phyloP scores from a whole-genome alignment of 2,113 vertebrate genomes.

The Macroglossus sobrinus region DNA sequence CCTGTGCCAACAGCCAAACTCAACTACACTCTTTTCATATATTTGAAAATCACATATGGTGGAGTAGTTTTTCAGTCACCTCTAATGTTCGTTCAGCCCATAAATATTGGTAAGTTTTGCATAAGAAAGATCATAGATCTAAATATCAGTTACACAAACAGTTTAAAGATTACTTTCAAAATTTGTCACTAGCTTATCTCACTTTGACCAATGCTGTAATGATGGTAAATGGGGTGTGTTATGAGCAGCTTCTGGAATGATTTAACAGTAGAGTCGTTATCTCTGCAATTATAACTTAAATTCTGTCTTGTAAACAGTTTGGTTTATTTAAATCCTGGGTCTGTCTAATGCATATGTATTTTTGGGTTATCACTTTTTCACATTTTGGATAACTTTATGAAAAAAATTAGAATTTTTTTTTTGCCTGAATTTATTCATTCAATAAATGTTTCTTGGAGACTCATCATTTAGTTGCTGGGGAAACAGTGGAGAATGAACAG shows the following conservation, averaged over 20 bases:
- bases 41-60: conserved; percentile 70
- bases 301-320: neutral
- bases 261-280: neutral
- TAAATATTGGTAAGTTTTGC: conserved; percentile 79
- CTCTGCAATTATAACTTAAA: neutral
- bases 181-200: neutral
- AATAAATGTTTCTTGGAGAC: conserved; percentile 6
- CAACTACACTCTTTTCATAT: conserved; percentile 77
- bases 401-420: neutral
- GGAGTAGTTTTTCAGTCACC: conserved; percentile 74
- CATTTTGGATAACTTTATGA: neutral
- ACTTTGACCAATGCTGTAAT: neutral
- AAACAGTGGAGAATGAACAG: neutral
- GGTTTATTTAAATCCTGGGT: neutral
- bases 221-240: neutral
- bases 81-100: conserved; percentile 73
- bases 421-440: neutral
- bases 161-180: neutral
- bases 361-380: neutral
- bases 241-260: neutral
- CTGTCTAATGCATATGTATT: neutral
- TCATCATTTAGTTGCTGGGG: neutral
- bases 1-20: conserved; percentile 69
- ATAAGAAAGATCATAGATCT: neutral
- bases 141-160: neutral